A percentile compares a stretch with the other conserved stretches of the same genome.
Conservation (phyloP, 1,140 invertebrate species). For the Xylocopa sonorina region DNA sequence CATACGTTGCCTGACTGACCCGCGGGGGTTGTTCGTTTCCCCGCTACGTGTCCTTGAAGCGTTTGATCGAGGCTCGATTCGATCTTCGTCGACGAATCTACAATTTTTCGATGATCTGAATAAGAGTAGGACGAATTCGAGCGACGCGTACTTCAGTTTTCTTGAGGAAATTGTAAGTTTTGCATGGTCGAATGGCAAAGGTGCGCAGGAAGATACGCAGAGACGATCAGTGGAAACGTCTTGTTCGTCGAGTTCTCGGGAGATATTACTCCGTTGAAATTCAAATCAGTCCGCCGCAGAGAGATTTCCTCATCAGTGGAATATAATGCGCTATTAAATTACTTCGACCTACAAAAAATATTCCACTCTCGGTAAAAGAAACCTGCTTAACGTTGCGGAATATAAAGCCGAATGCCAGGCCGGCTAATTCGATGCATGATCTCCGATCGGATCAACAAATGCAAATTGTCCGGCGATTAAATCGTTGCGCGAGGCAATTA, state of each 20-base stretch:
- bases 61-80: neutral
- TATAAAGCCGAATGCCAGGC: neutral
- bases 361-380: neutral
- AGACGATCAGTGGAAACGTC: neutral
- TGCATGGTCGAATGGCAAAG: no score
- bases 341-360: neutral
- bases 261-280: neutral
- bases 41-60: neutral
- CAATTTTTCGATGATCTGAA: no score
- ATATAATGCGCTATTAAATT: neutral
- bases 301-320: neutral
- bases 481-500: neutral
- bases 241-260: neutral
- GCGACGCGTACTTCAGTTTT: no score
- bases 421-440: neutral
- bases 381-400: neutral
- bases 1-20: neutral
- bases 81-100: no score
- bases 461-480: neutral
- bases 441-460: conserved; percentile 1
- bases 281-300: neutral
- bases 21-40: neutral
- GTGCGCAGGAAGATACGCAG: neutral
- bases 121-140: no score
- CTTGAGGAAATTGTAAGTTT: no score